Evolutionary conservation across 2,113 vertebrate genomes (phyloP).

Genomic region (Colossoma macropomum): DNA sequence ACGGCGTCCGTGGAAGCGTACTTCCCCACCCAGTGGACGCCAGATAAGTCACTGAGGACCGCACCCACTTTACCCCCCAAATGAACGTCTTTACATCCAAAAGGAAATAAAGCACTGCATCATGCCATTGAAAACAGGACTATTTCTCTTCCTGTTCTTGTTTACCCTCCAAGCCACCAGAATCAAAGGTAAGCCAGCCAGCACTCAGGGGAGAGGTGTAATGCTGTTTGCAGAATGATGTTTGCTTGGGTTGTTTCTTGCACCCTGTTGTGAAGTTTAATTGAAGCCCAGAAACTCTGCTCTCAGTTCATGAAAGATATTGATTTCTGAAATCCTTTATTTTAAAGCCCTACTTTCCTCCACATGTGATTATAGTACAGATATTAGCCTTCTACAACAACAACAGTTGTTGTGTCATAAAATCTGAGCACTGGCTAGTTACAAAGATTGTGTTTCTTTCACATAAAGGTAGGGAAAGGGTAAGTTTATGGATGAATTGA

Average conservation of each 20-base stretch:
- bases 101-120: constrained; percentile 70
- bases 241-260: constrained; percentile 38
- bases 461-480: neutral
- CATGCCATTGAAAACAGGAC: constrained; percentile 87
- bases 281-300: constrained; percentile 9
- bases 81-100: constrained; percentile 62
- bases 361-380: no score
- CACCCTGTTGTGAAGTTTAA: constrained; percentile 31
- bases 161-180: constrained; percentile 84
- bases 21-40: constrained; percentile 49
- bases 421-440: neutral
- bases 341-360: neutral
- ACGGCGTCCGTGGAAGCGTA: constrained; percentile 27
- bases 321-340: neutral
- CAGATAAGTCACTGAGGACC: constrained; percentile 57
- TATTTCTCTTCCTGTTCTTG: constrained; percentile 82
- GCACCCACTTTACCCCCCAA: constrained; percentile 56
- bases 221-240: constrained; percentile 32
- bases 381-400: neutral
- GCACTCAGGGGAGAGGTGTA: constrained; percentile 3
- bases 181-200: constrained; percentile 85
- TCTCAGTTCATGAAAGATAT: neutral
- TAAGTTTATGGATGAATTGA: neutral
- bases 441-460: neutral
- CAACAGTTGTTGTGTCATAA: neutral